phyloP scores from a whole-genome alignment of 2,888 invertebrate species.

The Diploptera punctata region DNA sequence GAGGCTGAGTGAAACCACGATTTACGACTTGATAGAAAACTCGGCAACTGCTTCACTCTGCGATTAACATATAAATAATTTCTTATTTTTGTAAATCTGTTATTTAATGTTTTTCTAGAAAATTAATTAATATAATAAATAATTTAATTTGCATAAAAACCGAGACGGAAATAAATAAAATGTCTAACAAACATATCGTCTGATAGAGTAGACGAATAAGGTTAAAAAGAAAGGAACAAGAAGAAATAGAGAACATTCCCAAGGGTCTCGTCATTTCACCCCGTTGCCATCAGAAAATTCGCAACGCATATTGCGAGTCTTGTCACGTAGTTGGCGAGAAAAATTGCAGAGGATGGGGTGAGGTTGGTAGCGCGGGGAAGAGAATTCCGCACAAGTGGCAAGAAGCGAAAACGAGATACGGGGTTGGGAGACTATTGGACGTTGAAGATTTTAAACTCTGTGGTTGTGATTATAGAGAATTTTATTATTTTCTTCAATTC shows the following conservation, averaged over 20 bases:
- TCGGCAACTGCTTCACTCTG: no score
- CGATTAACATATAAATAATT: no score
- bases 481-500: no score
- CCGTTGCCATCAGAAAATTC: conserved; percentile 38
- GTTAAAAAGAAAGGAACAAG: conserved; percentile 20
- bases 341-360: conserved; percentile 37
- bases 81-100: no score
- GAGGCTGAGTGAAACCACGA: no score
- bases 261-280: conserved; percentile 37
- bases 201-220: conserved; percentile 20
- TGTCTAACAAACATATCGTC: conserved; percentile 20
- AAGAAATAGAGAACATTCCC: conserved; percentile 37
- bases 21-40: no score
- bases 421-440: background rate
- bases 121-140: no score
- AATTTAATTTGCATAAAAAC: no score
- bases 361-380: conserved; percentile 23
- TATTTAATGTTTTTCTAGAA: no score
- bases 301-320: conserved; percentile 37
- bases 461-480: no score
- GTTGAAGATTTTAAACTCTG: conserved; percentile 1
- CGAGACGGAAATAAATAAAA: conserved; percentile 6
- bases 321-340: conserved; percentile 40
- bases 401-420: conserved; percentile 7
- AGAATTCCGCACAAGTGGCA: conserved; percentile 15